Evolutionary conservation across 1,140 invertebrate genomes (phyloP).

Genomic region (Psilanteris sp.): DNA sequence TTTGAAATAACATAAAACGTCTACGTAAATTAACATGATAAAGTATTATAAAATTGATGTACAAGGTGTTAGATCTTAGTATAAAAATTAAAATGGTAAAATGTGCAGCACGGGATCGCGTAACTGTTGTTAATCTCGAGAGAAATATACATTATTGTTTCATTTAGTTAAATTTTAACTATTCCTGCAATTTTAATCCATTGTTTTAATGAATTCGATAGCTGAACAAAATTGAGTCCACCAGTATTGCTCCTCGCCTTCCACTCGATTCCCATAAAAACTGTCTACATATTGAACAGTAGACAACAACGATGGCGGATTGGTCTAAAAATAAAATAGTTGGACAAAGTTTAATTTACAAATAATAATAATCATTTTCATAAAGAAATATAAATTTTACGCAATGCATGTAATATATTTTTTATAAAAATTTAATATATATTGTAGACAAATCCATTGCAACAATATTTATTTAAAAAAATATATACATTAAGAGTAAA

Average conservation of each 20-base stretch:
- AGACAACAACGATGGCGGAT: conserved; percentile 96
- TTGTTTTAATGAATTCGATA: conserved; percentile 98
- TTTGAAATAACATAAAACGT: conserved; percentile 52
- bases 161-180: conserved; percentile 7
- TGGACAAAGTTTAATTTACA: no score
- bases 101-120: conserved; percentile 17
- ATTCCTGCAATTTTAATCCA: conserved; percentile 86
- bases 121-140: conserved; percentile 34
- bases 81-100: conserved; percentile 43
- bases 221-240: conserved; percentile 99
- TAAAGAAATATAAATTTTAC: no score
- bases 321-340: conserved; percentile 86
- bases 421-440: no score
- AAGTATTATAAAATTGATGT: conserved; percentile 28
- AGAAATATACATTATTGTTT: conserved; percentile 37
- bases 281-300: conserved; percentile 98
- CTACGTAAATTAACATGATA: conserved; percentile 11
- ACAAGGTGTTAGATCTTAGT: conserved; percentile 18
- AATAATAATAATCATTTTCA: no score
- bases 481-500: no score
- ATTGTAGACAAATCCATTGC: no score
- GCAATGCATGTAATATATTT: no score
- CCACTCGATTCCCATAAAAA: conserved; percentile 91
- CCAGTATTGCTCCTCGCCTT: conserved; percentile 97
- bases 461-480: no score